Percentiles rank a stretch among this genome's conserved stretches.
phyloP scores from a whole-genome alignment of 2,888 invertebrate species.

The Xylota sylvarum region DNA sequence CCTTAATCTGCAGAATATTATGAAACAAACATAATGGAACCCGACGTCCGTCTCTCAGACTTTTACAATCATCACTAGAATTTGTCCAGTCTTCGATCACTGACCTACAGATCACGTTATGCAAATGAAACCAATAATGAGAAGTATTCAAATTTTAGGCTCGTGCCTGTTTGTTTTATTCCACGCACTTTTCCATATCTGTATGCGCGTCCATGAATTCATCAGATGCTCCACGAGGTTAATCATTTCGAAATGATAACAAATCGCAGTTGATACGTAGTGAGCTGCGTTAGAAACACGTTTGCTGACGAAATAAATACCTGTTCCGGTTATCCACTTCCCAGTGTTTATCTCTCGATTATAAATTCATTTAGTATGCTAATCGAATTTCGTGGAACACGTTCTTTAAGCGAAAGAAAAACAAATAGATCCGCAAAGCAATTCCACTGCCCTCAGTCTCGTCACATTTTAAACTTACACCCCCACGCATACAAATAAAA shows the following conservation, averaged over 20 bases:
- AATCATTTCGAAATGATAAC: not conserved
- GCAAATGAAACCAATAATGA: not conserved
- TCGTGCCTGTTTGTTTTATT: not conserved
- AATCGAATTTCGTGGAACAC: not conserved
- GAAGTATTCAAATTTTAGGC: not conserved
- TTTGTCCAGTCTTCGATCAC: not conserved
- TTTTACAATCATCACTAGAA: not conserved
- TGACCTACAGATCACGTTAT: conserved; percentile 4
- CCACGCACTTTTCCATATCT: not conserved
- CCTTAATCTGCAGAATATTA: no score
- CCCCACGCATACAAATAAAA: not conserved
- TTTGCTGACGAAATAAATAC: conserved; percentile 3
- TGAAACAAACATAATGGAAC: no score
- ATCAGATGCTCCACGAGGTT: not conserved
- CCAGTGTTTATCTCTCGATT: not conserved
- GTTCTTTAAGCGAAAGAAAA: not conserved
- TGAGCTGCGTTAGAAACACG: not conserved
- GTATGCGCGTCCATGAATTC: not conserved
- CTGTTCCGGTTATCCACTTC: not conserved
- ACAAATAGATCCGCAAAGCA: not conserved
- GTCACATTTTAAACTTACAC: not conserved
- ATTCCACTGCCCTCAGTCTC: conserved; percentile 9
- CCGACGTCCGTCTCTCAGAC: no score
- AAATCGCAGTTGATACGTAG: not conserved
- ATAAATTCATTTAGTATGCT: not conserved